Evolutionary conservation across 1,140 invertebrate genomes (phyloP).

Genomic region (Drosophila bifasciata): DNA sequence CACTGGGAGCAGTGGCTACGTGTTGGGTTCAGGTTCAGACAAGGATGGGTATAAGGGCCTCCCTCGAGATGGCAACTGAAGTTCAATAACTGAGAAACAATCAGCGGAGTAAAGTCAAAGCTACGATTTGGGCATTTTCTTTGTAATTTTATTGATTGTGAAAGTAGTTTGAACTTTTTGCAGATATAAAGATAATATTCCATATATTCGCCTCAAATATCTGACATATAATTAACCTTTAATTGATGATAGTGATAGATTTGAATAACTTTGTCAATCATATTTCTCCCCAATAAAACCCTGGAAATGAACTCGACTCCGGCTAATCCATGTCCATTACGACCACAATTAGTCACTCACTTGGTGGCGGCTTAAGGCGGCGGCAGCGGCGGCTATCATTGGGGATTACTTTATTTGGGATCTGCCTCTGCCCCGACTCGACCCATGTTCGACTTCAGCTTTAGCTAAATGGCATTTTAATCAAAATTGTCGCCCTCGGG

Average conservation of each 20-base stretch:
- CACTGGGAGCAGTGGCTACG: constrained; percentile 39
- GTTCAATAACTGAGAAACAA: constrained; percentile 49
- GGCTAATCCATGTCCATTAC: constrained; percentile 14
- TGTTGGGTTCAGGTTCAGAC: constrained; percentile 45
- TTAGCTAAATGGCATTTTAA: constrained; percentile 79
- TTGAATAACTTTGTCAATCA: too few species aligned
- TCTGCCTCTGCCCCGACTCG: constrained; percentile 3
- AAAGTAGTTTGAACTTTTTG: too few species aligned
- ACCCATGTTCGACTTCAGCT: constrained; percentile 31
- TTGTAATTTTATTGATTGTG: too few species aligned
- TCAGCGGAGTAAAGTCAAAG: constrained; percentile 2
- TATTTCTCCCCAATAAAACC: neutral
- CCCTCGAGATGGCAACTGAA: constrained; percentile 11
- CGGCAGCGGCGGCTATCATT: constrained; percentile 5
- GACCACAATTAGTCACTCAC: constrained; percentile 64
- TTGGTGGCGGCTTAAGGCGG: constrained; percentile 42
- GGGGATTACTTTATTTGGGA: constrained; percentile 64
- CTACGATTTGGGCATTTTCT: too few species aligned
- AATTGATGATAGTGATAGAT: too few species aligned
- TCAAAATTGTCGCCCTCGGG: constrained; percentile 77
- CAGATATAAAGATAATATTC: too few species aligned
- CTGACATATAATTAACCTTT: too few species aligned
- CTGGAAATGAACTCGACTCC: constrained; percentile 8
- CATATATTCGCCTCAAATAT: too few species aligned
- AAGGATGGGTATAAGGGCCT: neutral